These are phyloP conservation scores for Holacanthella duospinosa DNA, from an alignment of 2,888 invertebrate genomes.

Conservation along the genomic window DNA sequence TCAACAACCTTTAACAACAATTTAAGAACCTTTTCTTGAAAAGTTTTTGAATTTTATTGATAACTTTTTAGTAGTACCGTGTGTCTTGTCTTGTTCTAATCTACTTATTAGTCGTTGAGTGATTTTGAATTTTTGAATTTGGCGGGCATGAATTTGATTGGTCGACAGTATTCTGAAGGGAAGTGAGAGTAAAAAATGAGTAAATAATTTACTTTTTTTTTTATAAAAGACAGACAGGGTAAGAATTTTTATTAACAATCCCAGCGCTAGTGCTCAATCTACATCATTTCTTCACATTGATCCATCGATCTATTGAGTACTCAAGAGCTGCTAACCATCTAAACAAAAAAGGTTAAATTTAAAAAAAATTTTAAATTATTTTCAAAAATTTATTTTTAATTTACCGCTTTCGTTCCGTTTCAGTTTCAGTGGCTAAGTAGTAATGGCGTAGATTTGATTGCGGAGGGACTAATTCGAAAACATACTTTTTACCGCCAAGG, in stretches of 20 bases:
- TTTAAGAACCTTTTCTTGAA: too few species aligned
- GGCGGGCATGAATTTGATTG: too few species aligned
- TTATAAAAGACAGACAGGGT: background rate
- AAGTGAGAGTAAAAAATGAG: background rate
- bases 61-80: too few species aligned
- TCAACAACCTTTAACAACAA: too few species aligned
- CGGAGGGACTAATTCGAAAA: slow-evolving; percentile 82
- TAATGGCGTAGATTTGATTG: slow-evolving; percentile 79
- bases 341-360: slow-evolving; percentile 39
- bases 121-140: too few species aligned
- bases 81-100: too few species aligned
- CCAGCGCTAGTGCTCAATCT: background rate
- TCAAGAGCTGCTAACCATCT: slow-evolving; percentile 90
- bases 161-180: background rate
- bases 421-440: slow-evolving; percentile 85
- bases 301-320: slow-evolving; percentile 85
- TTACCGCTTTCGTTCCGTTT: slow-evolving; percentile 87
- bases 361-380: background rate
- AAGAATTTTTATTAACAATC: background rate
- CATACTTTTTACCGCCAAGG: slow-evolving; percentile 73
- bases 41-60: background rate
- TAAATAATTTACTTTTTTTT: background rate
- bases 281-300: slow-evolving; percentile 37
- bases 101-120: too few species aligned
- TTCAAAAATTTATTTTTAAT: background rate